Evolutionary conservation across 1,140 invertebrate genomes (phyloP), one percentile per base, ranked within the genome.

Genomic region (Potamilus streckersoni): DNA sequence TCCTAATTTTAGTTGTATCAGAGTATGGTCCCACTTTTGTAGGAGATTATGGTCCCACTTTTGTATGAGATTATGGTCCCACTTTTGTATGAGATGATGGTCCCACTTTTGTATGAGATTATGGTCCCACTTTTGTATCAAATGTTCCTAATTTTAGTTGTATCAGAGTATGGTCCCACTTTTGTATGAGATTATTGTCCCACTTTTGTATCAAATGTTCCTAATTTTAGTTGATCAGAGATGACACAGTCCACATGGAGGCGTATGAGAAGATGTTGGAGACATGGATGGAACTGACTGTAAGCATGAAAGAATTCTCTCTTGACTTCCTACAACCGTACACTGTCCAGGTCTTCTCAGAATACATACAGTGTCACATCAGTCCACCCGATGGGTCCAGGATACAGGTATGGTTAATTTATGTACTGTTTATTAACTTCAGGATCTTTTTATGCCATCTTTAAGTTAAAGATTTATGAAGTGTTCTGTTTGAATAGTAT

Each of bases 211-310:
- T 23, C n/a, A n/a, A 12, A 61, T 49, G n/a, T 2, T 55, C 17
- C 23, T 8, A 17, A 27, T 70, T 69, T 5, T 70, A 90, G 89
- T 64, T 87, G 62, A 85, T 90, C 71, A 89, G 91, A 73, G 94
- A 94, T 76, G 93, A 95, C 82, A 91, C 91, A 72, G 88, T 94
- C 73, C 95, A 93, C 88, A 93, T 93, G 88, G 95, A 96, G 87
- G 94, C 95, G 2, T 93, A 96, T 82, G 95, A 95, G 79, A 93
- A 93, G 78, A 93, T 96, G 84, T 89, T 97, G n/a, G 93, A 94
- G 84, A 93, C 93, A 0, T 97, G 96, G 96, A 91, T 93, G 63
- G 81, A 83, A 23, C 61, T 87, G 20, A 62, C 84, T 12, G 91
- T 91, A 56, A 89, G 95, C 76, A 87, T 94, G 14, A 92, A 92